Evolutionary conservation across 1,140 invertebrate species (phyloP).

Genomic region (Microplitis mediator): DNA sequence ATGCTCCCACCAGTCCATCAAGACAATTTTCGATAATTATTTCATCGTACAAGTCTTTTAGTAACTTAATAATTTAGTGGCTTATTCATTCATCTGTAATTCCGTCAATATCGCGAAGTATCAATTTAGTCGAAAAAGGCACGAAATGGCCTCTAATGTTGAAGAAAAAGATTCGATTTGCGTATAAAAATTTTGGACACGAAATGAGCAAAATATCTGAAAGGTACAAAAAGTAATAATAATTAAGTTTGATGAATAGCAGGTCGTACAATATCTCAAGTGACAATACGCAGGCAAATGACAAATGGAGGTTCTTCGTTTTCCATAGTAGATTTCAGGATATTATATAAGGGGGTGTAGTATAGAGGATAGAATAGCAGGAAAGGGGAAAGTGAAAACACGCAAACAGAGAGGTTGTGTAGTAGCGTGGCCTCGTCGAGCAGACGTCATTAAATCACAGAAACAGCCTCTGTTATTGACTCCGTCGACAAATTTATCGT

Average conservation of each 20-base stretch:
- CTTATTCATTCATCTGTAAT: too few species aligned
- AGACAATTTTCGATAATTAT: neutral
- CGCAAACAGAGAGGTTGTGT: constrained; percentile 23
- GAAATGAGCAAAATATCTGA: neutral
- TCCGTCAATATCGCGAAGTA: neutral
- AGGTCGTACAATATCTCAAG: neutral
- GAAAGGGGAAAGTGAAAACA: constrained; percentile 27
- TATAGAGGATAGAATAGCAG: neutral
- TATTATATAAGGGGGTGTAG: neutral
- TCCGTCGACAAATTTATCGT: constrained; percentile 62
- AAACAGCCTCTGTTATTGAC: constrained; percentile 63
- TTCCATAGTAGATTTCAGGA: neutral
- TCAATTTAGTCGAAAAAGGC: neutral
- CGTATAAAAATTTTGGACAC: too few species aligned
- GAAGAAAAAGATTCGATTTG: too few species aligned
- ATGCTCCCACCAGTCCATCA: neutral
- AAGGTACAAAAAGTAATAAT: neutral
- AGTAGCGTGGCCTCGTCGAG: constrained; percentile 29
- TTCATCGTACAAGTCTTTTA: neutral
- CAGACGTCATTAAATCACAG: constrained; percentile 62
- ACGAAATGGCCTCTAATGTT: too few species aligned
- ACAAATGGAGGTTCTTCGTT: constrained; percentile 23
- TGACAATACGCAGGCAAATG: neutral
- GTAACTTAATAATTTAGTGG: too few species aligned
- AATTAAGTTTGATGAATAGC: neutral